Base-by-base conservation (phyloP, 2,113 vertebrate genomes). In the Aix galericulata region DNA sequence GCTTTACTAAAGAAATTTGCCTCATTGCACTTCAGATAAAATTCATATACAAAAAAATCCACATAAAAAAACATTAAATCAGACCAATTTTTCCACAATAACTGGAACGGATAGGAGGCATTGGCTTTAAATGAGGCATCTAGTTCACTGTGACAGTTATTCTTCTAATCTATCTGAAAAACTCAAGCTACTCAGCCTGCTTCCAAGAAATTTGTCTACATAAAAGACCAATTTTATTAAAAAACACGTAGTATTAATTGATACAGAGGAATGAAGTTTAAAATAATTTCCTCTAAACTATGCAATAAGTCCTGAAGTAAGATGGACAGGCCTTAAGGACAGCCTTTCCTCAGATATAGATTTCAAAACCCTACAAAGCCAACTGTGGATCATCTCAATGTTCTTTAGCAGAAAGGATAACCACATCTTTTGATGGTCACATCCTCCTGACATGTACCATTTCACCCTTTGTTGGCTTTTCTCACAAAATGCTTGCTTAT, bases 11-110 rank as follows among this genome's bases (percentile, higher is more conserved):
- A 66, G 12, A 67, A 81, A 74, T 3, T 29, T 5, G 6, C 27
- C 40, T 78, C 14, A 44, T 29, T 0, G 0, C 5, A 50, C 9
- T 4, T 29, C 16, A 75, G 46, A 73, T 1, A 55, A 58, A 76
- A 55, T 4, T n/a, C 22, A 66, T 46, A 23, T 7, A 34, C 78
- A 86, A 86, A 26, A 63, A 63, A 64, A 64, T 12, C 17, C 25
- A 40, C 52, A 84, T 32, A 67, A 86, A 71, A 79, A 17, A 38
- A 29, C 58, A 58, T 23, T 42, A n/a, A 55, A 82, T 11, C 11
- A 56, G 16, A 55, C 6, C 12, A 22, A 5, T 12, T 92, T 53
- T 95, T 21, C 23, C 55, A 67, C 11, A 38, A 4, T 31, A 21
- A 63, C 25, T 40, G 5, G 59, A 66, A 86, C 4, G 27, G 32